Percentiles rank a stretch among this genome's conserved stretches.
Evolutionary conservation across 2,888 invertebrate genomes (phyloP).

Genomic region (Petrolisthes manimaculis): DNA sequence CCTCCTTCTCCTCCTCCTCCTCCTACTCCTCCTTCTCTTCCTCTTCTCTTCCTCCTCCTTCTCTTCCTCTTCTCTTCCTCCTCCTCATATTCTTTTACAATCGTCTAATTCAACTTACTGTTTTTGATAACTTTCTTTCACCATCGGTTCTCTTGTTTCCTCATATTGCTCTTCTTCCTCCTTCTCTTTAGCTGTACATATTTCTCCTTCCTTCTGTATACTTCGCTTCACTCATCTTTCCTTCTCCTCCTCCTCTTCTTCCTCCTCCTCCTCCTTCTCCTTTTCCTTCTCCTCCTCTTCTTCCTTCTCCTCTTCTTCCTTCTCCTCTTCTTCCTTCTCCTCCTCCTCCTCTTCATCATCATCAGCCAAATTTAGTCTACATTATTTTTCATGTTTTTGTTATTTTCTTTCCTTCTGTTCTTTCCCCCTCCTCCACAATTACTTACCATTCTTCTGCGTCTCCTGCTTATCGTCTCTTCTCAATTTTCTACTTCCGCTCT

Average conservation of each 20-base stretch:
- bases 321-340: background rate
- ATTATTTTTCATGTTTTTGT: background rate
- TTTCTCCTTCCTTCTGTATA: background rate
- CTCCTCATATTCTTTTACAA: background rate
- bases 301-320: background rate
- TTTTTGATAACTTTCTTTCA: background rate
- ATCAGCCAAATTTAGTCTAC: too few species aligned
- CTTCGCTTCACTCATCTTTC: too few species aligned
- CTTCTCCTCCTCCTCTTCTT: slow-evolving; percentile 3
- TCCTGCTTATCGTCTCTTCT: background rate
- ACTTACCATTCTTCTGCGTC: slow-evolving; percentile 6
- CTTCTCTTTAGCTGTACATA: background rate
- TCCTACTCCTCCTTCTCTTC: background rate
- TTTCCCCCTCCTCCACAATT: background rate
- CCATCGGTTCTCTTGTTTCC: background rate
- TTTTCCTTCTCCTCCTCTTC: slow-evolving; percentile 3
- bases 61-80: background rate
- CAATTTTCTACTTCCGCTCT: slow-evolving; percentile 10
- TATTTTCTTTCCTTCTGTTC: background rate
- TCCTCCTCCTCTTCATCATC: background rate
- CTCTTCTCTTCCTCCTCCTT: background rate
- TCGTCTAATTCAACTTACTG: background rate
- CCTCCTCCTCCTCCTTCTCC: slow-evolving; percentile 8
- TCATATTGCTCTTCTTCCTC: background rate
- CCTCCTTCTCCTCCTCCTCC: background rate